Base-by-base conservation (phyloP, 2,113 vertebrate genomes). In the Micronycteris hirsuta region DNA sequence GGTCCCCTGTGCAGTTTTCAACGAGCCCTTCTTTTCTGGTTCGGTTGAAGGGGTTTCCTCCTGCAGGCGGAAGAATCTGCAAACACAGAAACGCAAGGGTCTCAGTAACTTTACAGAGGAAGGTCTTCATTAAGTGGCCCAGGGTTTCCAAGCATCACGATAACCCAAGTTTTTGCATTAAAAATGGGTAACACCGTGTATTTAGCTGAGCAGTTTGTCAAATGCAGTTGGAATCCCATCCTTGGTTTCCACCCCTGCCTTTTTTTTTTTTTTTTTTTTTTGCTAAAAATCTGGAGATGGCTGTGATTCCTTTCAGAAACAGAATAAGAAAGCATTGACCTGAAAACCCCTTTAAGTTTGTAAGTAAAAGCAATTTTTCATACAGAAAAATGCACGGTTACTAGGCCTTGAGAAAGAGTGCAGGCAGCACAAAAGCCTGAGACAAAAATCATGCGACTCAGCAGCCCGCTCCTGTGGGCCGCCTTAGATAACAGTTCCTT, bases 331-430 rank as follows among this genome's bases (percentile, higher is more conserved):
- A 20, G 9, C 15, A 74, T 1, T 93, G 54, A 47, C 41, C 73
- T 81, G 24, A 92, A 61, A 74, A 86, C 65, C 9, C 77, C 19
- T 38, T 73, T 33, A 15, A 47, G 24, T 58, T 67, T 94, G 43
- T 49, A 94, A 63, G 67, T 67, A 93, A 84, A 89, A 54, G 20
- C 20, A 87, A 12, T 84, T 89, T 78, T 95, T 52, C 71, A 86
- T 63, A 28, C 36, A 92, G 58, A 85, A 83, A 67, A 84, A 68
- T 31, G 52, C 17, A 63, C 22, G 17, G 56, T 56, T 47, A 77
- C 52, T 9, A 82, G 38, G n/a, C 16, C 63, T 74, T 31, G 33
- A 94, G 38, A 78, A 94, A 76, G 0, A 31, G 3, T 43, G 17
- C 3, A 68, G 56, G 26, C 11, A n/a, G 81, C 20, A 24, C 28